Evolutionary conservation across 2,797 vertebrate genomes (phyloP).

Genomic region (Enteromius afrohamiltoni): DNA sequence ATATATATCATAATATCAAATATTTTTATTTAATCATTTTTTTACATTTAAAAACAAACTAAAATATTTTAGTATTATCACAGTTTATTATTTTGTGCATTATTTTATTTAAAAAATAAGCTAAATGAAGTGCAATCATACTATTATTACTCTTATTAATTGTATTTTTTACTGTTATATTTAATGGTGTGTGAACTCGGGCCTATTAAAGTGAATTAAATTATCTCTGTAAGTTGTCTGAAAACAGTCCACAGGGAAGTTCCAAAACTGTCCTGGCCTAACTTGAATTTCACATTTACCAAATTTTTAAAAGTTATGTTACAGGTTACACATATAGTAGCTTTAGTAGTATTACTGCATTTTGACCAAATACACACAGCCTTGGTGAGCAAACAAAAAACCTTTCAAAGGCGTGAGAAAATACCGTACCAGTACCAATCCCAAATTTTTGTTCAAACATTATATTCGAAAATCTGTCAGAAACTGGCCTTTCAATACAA

Average conservation of each 20-base stretch:
- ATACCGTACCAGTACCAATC: neutral
- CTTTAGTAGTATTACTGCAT: neutral
- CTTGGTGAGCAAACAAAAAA: neutral
- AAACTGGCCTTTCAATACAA: slow-evolving; percentile 27
- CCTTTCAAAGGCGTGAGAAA: neutral
- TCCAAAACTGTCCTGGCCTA: neutral
- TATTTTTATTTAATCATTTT: no score
- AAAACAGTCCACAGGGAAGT: neutral
- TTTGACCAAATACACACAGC: neutral
- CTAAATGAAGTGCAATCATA: neutral
- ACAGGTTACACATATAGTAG: neutral
- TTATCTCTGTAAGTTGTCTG: no score
- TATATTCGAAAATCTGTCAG: slow-evolving; percentile 10
- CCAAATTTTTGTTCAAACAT: neutral
- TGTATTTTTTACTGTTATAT: no score
- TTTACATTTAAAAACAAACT: no score
- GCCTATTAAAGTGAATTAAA: no score
- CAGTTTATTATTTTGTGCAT: no score
- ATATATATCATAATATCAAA: no score
- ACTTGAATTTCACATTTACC: neutral
- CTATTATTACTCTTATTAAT: neutral
- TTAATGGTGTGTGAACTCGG: no score
- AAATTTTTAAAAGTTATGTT: neutral
- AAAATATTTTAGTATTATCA: no score
- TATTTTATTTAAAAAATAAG: no score